Evolutionary conservation across 2,113 vertebrate genomes (phyloP), one percentile per base, ranked within the genome.

Genomic region (Malurus alboscapulatus): DNA sequence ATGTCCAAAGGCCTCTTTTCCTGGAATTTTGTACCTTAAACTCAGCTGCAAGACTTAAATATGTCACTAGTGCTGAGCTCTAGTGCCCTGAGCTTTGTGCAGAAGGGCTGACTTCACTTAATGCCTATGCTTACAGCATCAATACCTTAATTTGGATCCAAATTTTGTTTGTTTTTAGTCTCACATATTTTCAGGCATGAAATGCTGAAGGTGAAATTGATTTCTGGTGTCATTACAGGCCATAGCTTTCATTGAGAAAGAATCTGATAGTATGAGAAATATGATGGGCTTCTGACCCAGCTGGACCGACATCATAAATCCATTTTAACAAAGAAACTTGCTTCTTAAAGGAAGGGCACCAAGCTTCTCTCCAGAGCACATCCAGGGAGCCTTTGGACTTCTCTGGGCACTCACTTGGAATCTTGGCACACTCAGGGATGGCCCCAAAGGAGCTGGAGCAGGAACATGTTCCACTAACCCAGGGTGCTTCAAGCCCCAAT

Each of bases 371-470:
- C 2, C 36, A 25, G 53, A 40, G 32, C 44, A 53, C 14, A 18
- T 84, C 82, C 42, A 14, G 83, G n/a, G 59, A 74, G 45, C 67
- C 45, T 63, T 58, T 54, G 38, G 14, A 27, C 50, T 68, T 44
- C 4, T 4, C n/a, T 16, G 54, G 32, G 44, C 25, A 22, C 22
- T 50, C 2, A 2, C 18, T n/a, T 24, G 40, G 20, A 44, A 73
- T 20, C 20, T 19, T 19, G 7, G 32, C 26, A 75, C 0, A 0
- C 62, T 50, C 2, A 3, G 2, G 2, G 34, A 14, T 55, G 71
- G 47, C 17, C 18, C 25, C 29, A 25, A 4, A 67, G 79, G 58
- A 88, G 14, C 20, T 18, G 4, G 26, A 38, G 38, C 38, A 38
- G 38, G 38, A 11, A 38, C 38, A 38, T 38, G 38, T 38, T 38